Percentiles rank a stretch among this genome's conserved stretches.
Conservation (phyloP, 1,140 invertebrate species). For the Coenobita brevimanus region DNA sequence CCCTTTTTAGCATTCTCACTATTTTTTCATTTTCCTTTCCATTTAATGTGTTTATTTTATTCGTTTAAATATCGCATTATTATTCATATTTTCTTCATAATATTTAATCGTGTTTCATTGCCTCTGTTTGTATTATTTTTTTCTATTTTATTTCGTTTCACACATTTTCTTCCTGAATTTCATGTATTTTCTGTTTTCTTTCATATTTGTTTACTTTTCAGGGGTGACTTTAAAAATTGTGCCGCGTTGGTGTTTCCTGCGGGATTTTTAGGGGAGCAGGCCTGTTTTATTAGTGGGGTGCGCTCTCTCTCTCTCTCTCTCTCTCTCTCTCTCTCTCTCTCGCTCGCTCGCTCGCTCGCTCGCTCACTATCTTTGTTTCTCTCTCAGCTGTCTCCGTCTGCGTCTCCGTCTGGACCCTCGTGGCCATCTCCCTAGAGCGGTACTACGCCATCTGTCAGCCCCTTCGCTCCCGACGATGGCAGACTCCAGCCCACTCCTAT, state of each 20-base stretch:
- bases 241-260: background rate
- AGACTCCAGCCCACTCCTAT: too few species aligned
- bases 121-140: background rate
- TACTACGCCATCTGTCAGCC: background rate
- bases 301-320: slow-evolving; percentile 11
- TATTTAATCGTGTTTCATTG: background rate
- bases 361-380: background rate
- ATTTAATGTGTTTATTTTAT: background rate
- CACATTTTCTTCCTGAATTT: background rate
- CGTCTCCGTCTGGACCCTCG: background rate
- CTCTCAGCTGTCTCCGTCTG: background rate
- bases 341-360: background rate
- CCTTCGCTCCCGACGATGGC: too few species aligned
- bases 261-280: background rate
- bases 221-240: background rate
- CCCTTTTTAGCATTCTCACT: background rate
- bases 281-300: background rate
- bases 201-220: background rate
- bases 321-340: slow-evolving; percentile 11
- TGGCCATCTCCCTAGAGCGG: background rate
- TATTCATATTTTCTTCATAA: background rate
- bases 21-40: background rate
- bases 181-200: background rate
- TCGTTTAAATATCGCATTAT: background rate
- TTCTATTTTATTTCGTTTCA: background rate